These are phyloP conservation scores for Campoplex nolae DNA, from an alignment of 2,888 invertebrate genomes.

Conservation along the genomic window DNA sequence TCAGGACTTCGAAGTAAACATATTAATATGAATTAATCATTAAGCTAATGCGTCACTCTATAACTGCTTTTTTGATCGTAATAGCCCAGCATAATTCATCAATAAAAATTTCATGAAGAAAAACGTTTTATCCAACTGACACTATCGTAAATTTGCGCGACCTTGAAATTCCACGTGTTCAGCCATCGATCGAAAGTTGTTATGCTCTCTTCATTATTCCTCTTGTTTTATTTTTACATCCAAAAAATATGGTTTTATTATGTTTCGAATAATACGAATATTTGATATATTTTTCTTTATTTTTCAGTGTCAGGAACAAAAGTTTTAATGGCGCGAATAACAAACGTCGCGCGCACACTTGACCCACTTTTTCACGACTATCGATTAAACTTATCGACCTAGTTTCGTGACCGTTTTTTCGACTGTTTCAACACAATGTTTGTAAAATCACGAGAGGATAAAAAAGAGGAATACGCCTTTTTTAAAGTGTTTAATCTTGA, in stretches of 20 bases:
- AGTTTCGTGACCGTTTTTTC: conserved; percentile 18
- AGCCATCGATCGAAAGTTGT: conserved; percentile 11
- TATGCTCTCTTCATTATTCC: neutral
- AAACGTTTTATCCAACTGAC: neutral
- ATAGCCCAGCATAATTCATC: neutral
- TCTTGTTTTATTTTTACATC: neutral
- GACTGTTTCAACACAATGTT: neutral
- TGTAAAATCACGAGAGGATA: conserved; percentile 6
- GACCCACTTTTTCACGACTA: conserved; percentile 40
- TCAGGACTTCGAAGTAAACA: conserved; percentile 12
- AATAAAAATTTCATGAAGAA: neutral
- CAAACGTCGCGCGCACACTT: conserved; percentile 54
- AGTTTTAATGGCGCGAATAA: conserved; percentile 56
- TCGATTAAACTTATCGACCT: conserved; percentile 66
- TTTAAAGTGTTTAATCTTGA: neutral
- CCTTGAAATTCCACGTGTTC: conserved; percentile 37
- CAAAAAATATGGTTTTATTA: neutral
- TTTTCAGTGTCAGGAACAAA: neutral
- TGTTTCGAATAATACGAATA: neutral
- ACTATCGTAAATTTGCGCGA: neutral
- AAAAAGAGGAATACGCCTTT: conserved; percentile 15
- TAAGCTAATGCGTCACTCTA: neutral
- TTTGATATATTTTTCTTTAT: neutral
- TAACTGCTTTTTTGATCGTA: neutral
- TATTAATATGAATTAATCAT: neutral